Conservation (phyloP, 2,888 invertebrate species). For the Pemphredon lugubris region DNA sequence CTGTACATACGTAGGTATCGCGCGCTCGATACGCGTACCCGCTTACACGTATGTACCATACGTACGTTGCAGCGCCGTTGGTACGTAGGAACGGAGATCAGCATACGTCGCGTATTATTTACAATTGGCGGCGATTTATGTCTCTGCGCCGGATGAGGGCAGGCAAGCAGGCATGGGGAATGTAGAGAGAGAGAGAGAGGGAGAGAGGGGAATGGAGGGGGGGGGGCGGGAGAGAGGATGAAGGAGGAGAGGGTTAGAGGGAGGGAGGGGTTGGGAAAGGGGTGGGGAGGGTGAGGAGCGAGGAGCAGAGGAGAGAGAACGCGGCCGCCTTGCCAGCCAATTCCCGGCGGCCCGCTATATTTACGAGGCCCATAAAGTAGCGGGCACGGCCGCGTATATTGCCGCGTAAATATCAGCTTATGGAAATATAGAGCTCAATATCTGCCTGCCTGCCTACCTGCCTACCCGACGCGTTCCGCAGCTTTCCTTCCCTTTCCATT, state of each 20-base stretch:
- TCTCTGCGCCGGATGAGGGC: slow-evolving; percentile 66
- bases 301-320: slow-evolving; percentile 62
- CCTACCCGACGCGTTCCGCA: slow-evolving; percentile 62
- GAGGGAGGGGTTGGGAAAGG: slow-evolving; percentile 42
- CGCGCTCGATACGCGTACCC: neutral
- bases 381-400: slow-evolving; percentile 80
- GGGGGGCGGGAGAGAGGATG: slow-evolving; percentile 38
- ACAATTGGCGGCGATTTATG: slow-evolving; percentile 79
- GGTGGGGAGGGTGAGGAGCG: slow-evolving; percentile 37
- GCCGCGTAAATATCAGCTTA: slow-evolving; percentile 84
- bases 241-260: slow-evolving; percentile 46
- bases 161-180: slow-evolving; percentile 58
- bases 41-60: slow-evolving; percentile 1
- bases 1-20: slow-evolving; percentile 4
- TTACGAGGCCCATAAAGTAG: slow-evolving; percentile 81
- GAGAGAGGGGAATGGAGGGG: slow-evolving; percentile 32
- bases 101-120: slow-evolving; percentile 79
- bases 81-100: slow-evolving; percentile 71
- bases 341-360: slow-evolving; percentile 80
- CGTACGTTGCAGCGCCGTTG: slow-evolving; percentile 26
- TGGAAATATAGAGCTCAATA: slow-evolving; percentile 84
- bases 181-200: slow-evolving; percentile 51
- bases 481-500: slow-evolving; percentile 64
- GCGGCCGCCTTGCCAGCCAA: slow-evolving; percentile 79
- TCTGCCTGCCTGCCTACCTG: slow-evolving; percentile 78